Conservation (phyloP, 2,797 vertebrate genomes). For the Trichosurus vulpecula region DNA sequence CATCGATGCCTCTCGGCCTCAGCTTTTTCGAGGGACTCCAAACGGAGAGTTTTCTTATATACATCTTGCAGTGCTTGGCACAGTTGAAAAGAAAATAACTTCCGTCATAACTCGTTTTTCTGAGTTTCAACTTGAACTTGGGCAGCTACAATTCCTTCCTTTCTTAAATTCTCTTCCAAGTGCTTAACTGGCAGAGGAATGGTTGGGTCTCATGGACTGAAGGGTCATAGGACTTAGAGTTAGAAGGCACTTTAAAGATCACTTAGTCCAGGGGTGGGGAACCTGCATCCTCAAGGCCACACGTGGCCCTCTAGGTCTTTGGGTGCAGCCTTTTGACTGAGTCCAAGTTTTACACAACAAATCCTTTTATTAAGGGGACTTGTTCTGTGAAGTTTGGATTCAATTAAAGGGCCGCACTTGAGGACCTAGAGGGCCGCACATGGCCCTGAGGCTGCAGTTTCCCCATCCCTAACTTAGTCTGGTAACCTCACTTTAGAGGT, state of each 20-base stretch:
- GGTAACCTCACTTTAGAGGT: not conserved
- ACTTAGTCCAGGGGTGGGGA: not conserved
- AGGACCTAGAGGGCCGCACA: too few species aligned
- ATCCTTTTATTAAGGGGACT: too few species aligned
- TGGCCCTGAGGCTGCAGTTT: too few species aligned
- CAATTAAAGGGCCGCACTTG: too few species aligned
- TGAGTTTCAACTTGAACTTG: constrained; percentile 42
- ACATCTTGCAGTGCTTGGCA: constrained; percentile 42
- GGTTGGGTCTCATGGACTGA: not conserved
- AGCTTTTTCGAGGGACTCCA: constrained; percentile 30
- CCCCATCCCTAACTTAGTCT: not conserved
- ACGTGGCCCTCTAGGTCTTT: too few species aligned
- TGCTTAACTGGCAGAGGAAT: not conserved
- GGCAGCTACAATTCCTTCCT: not conserved
- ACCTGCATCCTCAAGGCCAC: too few species aligned
- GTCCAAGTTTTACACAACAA: too few species aligned
- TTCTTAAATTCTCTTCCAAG: not conserved
- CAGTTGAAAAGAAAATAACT: constrained; percentile 48
- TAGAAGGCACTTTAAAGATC: not conserved
- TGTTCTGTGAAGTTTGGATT: too few species aligned
- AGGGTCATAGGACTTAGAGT: not conserved
- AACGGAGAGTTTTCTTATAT: not conserved
- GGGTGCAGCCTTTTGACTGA: too few species aligned
- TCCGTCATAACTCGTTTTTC: constrained; percentile 19
- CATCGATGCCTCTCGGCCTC: not conserved